A percentile compares a stretch with the other conserved stretches of the same genome.
Evolutionary conservation across 1,140 invertebrate genomes (phyloP).

Genomic region (Rhizoglyphus robini): DNA sequence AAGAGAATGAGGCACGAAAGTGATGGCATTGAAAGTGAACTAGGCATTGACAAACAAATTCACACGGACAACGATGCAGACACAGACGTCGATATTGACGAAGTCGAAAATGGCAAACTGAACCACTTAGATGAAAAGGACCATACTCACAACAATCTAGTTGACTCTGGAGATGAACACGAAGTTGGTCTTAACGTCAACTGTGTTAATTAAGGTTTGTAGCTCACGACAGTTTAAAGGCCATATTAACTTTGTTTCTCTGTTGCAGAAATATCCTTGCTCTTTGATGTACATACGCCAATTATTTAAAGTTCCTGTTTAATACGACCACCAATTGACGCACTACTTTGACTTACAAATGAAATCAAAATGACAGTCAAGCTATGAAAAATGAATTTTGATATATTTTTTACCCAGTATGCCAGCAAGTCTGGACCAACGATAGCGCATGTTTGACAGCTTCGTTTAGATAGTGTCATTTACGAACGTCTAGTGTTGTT

Average conservation of each 20-base stretch:
- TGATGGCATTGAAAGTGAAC: neutral
- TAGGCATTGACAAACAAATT: neutral
- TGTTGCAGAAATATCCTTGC: neutral
- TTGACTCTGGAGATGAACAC: neutral
- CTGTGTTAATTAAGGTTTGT: neutral
- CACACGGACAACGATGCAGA: neutral
- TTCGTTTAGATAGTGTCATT: neutral
- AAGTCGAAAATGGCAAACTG: neutral
- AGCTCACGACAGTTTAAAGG: neutral
- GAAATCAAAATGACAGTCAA: too few relatives aligned
- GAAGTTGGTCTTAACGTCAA: neutral
- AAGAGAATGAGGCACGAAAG: neutral
- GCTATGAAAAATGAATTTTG: too few relatives aligned
- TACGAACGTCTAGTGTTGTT: neutral
- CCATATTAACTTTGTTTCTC: neutral
- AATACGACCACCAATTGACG: too few relatives aligned
- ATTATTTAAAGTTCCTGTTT: too few relatives aligned
- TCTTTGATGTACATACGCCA: neutral
- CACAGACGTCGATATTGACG: constrained; percentile 2
- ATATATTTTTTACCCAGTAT: neutral
- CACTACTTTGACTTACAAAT: neutral
- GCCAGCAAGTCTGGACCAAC: neutral
- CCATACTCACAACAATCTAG: neutral
- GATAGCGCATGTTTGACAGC: neutral
- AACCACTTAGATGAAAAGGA: neutral